A percentile compares a stretch with the other conserved stretches of the same genome.
These are phyloP conservation scores for Melanotaenia boesemani DNA, from an alignment of 2,797 vertebrate genomes.

Conservation along the genomic window DNA sequence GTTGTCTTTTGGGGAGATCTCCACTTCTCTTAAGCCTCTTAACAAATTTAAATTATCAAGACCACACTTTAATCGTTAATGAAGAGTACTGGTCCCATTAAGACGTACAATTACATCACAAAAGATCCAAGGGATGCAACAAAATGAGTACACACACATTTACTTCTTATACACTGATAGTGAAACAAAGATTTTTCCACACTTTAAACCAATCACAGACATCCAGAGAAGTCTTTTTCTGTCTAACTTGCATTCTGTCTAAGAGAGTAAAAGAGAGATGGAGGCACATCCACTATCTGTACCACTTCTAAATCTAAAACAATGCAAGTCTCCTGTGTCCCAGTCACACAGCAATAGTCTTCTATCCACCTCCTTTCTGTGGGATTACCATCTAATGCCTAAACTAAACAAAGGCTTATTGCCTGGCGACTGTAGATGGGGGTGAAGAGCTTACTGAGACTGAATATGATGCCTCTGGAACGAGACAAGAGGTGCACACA, in stretches of 20 bases:
- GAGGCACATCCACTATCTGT: conserved; percentile 14
- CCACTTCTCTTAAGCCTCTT: too few species aligned
- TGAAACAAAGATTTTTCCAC: too few species aligned
- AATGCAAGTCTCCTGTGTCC: conserved; percentile 29
- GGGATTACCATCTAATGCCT: conserved; percentile 82
- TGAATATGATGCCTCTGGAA: conserved; percentile 76
- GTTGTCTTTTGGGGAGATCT: too few species aligned
- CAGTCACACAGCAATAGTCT: conserved; percentile 58
- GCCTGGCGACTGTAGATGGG: conserved; percentile 77
- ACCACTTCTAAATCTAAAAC: conserved; percentile 36
- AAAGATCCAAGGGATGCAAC: too few species aligned
- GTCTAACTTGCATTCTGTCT: neutral
- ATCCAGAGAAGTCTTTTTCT: too few species aligned
- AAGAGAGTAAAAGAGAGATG: neutral
- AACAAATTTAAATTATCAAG: too few species aligned
- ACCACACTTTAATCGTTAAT: too few species aligned
- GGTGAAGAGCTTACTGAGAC: conserved; percentile 68
- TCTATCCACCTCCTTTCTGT: conserved; percentile 43
- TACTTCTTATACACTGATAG: too few species aligned
- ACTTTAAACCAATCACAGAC: too few species aligned
- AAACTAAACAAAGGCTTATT: conserved; percentile 83
- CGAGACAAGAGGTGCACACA: conserved; percentile 61
- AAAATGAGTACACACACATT: too few species aligned
- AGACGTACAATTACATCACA: too few species aligned
- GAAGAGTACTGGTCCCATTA: too few species aligned